Evolutionary conservation across 30 jellyfish, hydroid and myxozoan genomes (phyloP), one percentile per base, ranked within the genome.

Genomic region (Pelagia noctiluca): DNA sequence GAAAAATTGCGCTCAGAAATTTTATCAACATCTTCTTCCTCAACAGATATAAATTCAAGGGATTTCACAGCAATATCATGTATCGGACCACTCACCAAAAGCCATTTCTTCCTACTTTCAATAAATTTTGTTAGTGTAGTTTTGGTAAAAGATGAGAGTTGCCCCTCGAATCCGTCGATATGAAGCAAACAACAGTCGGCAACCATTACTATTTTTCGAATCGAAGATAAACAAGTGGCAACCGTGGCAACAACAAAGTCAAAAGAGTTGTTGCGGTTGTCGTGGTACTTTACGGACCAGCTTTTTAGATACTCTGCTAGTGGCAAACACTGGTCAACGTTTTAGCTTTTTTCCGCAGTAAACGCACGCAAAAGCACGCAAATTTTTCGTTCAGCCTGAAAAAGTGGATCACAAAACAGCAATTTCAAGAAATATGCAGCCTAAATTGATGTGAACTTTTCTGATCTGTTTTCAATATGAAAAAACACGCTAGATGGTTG

Each of bases 351-450:
- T 13, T 42, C 57, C 75, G 35, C 13, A 63, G 35, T 28, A 63
- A 63, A 63, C 75, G 46, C 75, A 63, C 75, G 75, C 75, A 63
- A 63, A 63, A 63, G 75, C 75, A 63, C 75, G 75, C 75, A 63
- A 31, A 16, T 46, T 19, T 19, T 63, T 63, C 31, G 35, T 63
- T 63, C 75, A 35, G 35, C 75, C 23, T n/a, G 75, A 24, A 63
- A 63, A 63, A 63, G 24, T 63, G 75, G 75, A 21, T 63, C 75
- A 63, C 13, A 63, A 13, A 63, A 63, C 46, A 63, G 75, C 35
- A 63, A n/a, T 63, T 63, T 31, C 75, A 35, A 21, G 42, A 22
- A 35, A 63, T n/a, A 36, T 63, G 75, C 75, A 63, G 75, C 75
- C 75, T 63, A 35, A 63, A 63, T 21, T 63, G 31, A 63, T 63